Percentiles rank a stretch among this genome's conserved stretches.
These are phyloP conservation scores for Pegoplata infirma DNA, from an alignment of 2,888 invertebrate genomes.

Conservation along the genomic window DNA sequence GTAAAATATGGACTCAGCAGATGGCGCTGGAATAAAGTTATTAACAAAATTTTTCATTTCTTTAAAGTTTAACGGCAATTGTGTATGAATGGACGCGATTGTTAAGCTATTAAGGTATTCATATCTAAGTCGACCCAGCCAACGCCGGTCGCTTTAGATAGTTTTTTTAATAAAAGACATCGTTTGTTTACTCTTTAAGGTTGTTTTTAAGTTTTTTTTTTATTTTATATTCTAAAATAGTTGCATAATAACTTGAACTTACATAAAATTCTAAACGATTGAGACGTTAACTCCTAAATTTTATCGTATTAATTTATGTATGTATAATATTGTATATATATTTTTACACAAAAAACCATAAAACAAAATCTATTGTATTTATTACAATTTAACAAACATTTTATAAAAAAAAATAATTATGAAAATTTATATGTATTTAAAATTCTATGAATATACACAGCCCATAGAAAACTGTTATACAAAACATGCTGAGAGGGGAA, in stretches of 20 bases:
- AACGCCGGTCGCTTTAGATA: too few relatives aligned
- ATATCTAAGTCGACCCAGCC: too few relatives aligned
- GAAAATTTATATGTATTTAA: not conserved
- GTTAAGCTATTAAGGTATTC: too few relatives aligned
- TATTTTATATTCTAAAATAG: not conserved
- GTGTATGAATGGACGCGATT: too few relatives aligned
- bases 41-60: too few relatives aligned
- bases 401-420: not conserved
- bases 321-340: not conserved
- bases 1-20: too few relatives aligned
- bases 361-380: slow-evolving; percentile 5
- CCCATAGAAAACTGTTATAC: slow-evolving; percentile 40
- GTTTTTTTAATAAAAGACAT: too few relatives aligned
- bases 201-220: not conserved
- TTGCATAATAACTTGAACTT: not conserved
- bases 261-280: slow-evolving; percentile 17
- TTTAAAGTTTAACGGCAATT: too few relatives aligned
- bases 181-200: too few relatives aligned
- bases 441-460: slow-evolving; percentile 41
- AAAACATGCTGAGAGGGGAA: not conserved
- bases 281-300: not conserved
- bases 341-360: not conserved
- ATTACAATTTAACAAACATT: not conserved
- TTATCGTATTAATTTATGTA: not conserved
- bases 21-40: too few relatives aligned